A percentile compares a stretch with the other conserved stretches of the same genome.
Evolutionary conservation across 2,797 vertebrate genomes (phyloP).

Genomic region (Sebastes kiyomatsui): DNA sequence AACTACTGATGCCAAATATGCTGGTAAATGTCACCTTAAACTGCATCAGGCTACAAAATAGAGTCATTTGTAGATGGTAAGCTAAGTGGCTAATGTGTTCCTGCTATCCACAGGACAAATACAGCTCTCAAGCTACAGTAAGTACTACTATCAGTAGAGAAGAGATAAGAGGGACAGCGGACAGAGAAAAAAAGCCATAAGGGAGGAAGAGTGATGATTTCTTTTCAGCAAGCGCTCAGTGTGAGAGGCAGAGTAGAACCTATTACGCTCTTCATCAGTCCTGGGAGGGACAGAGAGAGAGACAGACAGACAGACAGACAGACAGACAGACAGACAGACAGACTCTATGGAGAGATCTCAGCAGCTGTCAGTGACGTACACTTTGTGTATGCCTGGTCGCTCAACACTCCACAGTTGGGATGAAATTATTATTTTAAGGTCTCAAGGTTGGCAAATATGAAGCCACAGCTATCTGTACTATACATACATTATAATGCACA

Average conservation of each 20-base stretch:
- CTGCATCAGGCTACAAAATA: constrained; percentile 20
- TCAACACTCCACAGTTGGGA: neutral
- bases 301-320: too few species aligned
- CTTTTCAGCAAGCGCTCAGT: constrained; percentile 42
- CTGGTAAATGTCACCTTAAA: neutral
- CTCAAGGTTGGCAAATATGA: too few species aligned
- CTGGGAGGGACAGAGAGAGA: neutral
- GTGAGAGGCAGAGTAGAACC: constrained; percentile 65
- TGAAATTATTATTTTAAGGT: neutral
- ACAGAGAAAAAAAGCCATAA: constrained; percentile 18
- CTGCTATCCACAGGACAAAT: constrained; percentile 1
- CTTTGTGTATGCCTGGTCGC: neutral
- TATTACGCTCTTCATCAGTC: constrained; percentile 68
- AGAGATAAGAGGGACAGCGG: constrained; percentile 19
- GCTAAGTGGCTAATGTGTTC: constrained; percentile 12
- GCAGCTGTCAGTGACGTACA: neutral
- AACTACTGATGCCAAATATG: neutral
- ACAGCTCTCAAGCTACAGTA: constrained; percentile 13
- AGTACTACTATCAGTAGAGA: constrained; percentile 9
- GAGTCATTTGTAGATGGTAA: neutral
- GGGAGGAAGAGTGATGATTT: constrained; percentile 42
- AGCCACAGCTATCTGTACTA: neutral
- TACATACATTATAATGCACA: neutral
- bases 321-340: neutral
- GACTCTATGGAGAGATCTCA: neutral